These are phyloP conservation scores for Caenorhabditis imperialis DNA, from an alignment of 2,888 invertebrate genomes.

Conservation along the genomic window DNA sequence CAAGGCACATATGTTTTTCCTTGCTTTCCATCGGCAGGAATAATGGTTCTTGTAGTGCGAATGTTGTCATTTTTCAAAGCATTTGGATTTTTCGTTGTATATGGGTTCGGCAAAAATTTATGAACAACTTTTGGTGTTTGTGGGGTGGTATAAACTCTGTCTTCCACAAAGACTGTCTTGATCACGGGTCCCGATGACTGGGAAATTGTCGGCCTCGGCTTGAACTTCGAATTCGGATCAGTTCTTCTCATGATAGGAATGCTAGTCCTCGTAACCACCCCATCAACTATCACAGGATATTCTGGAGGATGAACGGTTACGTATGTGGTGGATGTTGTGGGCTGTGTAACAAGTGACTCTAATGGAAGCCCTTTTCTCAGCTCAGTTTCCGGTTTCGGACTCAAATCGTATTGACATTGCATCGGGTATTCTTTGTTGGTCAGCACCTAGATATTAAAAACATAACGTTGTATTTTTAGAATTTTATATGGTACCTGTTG, in stretches of 20 bases:
- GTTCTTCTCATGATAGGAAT: conserved; percentile 43
- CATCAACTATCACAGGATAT: conserved; percentile 19
- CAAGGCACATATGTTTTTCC: conserved; percentile 43
- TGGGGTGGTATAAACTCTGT: conserved; percentile 11
- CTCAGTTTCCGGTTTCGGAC: conserved; percentile 22
- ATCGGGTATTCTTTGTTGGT: conserved; percentile 64
- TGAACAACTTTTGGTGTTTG: conserved; percentile 23
- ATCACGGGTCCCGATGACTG: conserved; percentile 34
- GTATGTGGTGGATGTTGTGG: conserved; percentile 27
- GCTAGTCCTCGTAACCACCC: conserved; percentile 37
- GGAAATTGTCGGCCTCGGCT: conserved; percentile 32
- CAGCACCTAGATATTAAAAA: conserved; percentile 42
- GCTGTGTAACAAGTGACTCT: conserved; percentile 21
- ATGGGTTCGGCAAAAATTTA: conserved; percentile 52
- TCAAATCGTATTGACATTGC: conserved; percentile 59
- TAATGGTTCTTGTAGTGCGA: conserved; percentile 43
- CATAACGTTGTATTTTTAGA: neutral
- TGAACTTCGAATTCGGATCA: conserved; percentile 41
- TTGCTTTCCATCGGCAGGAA: conserved; percentile 24
- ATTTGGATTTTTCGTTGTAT: conserved; percentile 40
- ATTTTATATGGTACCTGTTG: conserved; percentile 60
- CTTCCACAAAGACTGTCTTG: conserved; percentile 42
- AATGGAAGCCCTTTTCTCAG: conserved; percentile 39
- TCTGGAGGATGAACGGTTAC: conserved; percentile 43
- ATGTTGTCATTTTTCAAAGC: conserved; percentile 23